These are phyloP conservation scores for Probaryconus sp. DNA, from an alignment of 1,140 invertebrate genomes.

Conservation along the genomic window DNA sequence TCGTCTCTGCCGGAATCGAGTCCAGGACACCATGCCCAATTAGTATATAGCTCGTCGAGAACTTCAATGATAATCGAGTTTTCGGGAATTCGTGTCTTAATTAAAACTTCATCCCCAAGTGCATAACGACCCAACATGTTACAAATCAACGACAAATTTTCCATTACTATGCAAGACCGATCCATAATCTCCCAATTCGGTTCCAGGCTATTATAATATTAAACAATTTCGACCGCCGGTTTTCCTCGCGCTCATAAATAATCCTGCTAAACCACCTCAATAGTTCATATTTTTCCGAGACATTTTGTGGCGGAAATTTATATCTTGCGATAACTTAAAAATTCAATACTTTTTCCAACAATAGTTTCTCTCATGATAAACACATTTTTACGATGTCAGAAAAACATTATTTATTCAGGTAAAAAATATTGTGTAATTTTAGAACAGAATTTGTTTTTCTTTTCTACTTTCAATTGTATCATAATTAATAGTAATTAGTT, in stretches of 20 bases:
- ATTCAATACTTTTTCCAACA: too few species aligned
- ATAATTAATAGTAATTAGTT: too few species aligned
- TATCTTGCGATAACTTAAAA: too few species aligned
- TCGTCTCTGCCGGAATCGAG: slow-evolving; percentile 34
- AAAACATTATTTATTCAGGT: too few species aligned
- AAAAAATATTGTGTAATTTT: too few species aligned
- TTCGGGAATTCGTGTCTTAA: slow-evolving; percentile 60
- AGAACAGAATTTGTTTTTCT: too few species aligned
- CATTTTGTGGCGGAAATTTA: too few species aligned
- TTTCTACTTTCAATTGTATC: too few species aligned
- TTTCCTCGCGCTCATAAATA: neutral
- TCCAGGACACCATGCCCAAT: slow-evolving; percentile 39
- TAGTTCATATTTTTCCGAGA: too few species aligned
- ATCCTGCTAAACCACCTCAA: slow-evolving; percentile 19
- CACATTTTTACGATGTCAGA: too few species aligned
- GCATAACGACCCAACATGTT: slow-evolving; percentile 30
- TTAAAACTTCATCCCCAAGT: slow-evolving; percentile 58
- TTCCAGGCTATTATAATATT: slow-evolving; percentile 12
- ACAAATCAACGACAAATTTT: slow-evolving; percentile 44
- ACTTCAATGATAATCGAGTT: slow-evolving; percentile 64
- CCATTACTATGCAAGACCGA: slow-evolving; percentile 42
- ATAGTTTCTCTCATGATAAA: too few species aligned
- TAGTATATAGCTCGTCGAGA: slow-evolving; percentile 45
- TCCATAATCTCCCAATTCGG: slow-evolving; percentile 34
- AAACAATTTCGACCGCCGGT: slow-evolving; percentile 7